A percentile compares a stretch with the other conserved stretches of the same genome.
Conservation (phyloP, 2,888 invertebrate genomes). For the Scaptomyza polygonia region DNA sequence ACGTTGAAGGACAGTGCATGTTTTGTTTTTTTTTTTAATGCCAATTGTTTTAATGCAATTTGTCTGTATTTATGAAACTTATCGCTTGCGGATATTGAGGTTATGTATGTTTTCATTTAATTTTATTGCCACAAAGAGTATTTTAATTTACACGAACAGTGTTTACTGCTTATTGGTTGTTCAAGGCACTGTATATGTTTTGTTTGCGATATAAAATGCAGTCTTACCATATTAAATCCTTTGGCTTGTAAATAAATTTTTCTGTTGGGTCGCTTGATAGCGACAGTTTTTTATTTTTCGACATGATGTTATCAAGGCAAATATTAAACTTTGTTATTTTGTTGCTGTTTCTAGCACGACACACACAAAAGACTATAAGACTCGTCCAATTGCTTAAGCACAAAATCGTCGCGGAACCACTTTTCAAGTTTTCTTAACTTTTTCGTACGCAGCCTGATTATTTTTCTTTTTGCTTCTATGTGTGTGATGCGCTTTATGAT, state of each 20-base stretch:
- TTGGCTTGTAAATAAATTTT: slow-evolving; percentile 81
- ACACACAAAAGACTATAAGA: slow-evolving; percentile 35
- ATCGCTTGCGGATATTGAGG: slow-evolving; percentile 61
- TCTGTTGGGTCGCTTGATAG: slow-evolving; percentile 79
- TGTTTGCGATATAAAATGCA: neutral
- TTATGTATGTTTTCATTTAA: slow-evolving; percentile 51
- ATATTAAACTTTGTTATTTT: slow-evolving; percentile 82
- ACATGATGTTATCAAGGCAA: slow-evolving; percentile 82
- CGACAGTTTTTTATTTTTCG: slow-evolving; percentile 82
- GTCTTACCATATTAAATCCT: slow-evolving; percentile 83
- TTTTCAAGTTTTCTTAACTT: slow-evolving; percentile 48
- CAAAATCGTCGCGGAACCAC: slow-evolving; percentile 47
- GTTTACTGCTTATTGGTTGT: slow-evolving; percentile 4
- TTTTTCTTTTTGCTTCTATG: slow-evolving; percentile 58
- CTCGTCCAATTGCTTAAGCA: slow-evolving; percentile 22
- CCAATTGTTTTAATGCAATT: slow-evolving; percentile 47
- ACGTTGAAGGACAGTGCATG: slow-evolving; percentile 8
- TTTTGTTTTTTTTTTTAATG: slow-evolving; percentile 2
- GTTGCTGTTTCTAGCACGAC: slow-evolving; percentile 58
- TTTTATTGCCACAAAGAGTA: slow-evolving; percentile 12
- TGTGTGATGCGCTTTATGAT: slow-evolving; percentile 71
- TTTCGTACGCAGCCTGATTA: slow-evolving; percentile 57
- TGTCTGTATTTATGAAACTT: slow-evolving; percentile 22
- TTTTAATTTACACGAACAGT: neutral
- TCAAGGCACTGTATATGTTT: slow-evolving; percentile 14